Conservation (phyloP, 2,113 vertebrate genomes). For the Hiodon tergisus region DNA sequence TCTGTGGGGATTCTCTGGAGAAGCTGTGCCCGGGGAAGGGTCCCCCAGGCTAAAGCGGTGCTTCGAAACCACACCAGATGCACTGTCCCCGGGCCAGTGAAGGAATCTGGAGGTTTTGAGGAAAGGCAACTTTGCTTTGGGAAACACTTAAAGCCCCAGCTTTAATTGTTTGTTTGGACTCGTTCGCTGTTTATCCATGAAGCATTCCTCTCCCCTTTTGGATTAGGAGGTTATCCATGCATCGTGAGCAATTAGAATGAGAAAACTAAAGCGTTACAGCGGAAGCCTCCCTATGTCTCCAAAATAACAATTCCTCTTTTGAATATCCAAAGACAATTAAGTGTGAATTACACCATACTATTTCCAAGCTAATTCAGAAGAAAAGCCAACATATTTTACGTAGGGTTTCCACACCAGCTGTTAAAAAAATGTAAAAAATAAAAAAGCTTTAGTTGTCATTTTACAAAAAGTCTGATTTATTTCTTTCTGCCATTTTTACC, state of each 20-base stretch:
- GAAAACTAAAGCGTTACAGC: conserved; percentile 38
- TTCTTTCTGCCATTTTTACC: conserved; percentile 18
- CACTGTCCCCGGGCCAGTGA: conserved; percentile 24
- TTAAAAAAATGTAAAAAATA: too few relatives aligned
- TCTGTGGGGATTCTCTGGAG: too few relatives aligned
- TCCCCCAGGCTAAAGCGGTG: not conserved
- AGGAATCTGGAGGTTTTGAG: conserved; percentile 23
- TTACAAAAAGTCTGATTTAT: not conserved
- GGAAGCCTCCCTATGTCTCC: conserved; percentile 42
- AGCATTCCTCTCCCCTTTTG: conserved; percentile 31
- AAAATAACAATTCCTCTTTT: conserved; percentile 43
- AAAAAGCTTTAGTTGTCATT: too few relatives aligned
- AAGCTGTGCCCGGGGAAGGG: too few relatives aligned
- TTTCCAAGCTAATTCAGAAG: too few relatives aligned
- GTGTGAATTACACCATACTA: not conserved
- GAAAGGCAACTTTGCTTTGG: conserved; percentile 42
- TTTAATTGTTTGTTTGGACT: conserved; percentile 48
- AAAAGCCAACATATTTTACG: too few relatives aligned
- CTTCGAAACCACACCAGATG: not conserved
- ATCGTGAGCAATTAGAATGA: conserved; percentile 36
- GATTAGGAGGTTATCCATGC: conserved; percentile 48
- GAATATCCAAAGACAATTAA: conserved; percentile 43
- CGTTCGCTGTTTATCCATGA: conserved; percentile 43
- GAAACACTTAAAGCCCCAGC: conserved; percentile 36
- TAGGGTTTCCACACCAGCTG: too few relatives aligned